phyloP scores from a whole-genome alignment of 1,140 invertebrate genomes.

The Nasonia longicornis region DNA sequence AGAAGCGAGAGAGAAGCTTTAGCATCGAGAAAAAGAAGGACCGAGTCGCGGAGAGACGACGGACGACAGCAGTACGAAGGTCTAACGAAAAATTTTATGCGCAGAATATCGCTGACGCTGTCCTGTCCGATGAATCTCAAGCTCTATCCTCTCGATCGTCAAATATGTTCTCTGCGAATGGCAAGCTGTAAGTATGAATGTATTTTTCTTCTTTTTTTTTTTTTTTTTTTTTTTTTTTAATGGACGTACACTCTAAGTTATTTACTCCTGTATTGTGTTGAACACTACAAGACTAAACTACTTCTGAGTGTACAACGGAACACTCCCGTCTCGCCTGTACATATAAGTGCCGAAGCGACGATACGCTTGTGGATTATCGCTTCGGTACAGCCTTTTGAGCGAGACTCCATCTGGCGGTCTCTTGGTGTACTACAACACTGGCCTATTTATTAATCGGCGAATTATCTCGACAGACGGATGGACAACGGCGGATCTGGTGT shows the following conservation, averaged over 20 bases:
- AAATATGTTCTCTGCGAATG: constrained; percentile 92
- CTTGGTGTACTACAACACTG: too few relatives aligned
- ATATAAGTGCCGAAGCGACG: not conserved
- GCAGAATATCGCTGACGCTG: constrained; percentile 90
- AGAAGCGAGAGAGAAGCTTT: too few relatives aligned
- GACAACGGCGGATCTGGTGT: constrained; percentile 94
- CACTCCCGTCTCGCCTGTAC: not conserved
- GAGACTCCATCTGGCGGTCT: not conserved
- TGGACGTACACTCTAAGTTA: too few relatives aligned
- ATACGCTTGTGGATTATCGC: not conserved
- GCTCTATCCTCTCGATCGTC: constrained; percentile 93
- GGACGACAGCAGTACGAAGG: not conserved
- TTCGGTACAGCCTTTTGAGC: not conserved
- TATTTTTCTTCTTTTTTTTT: not conserved
- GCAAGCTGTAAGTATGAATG: constrained; percentile 88
- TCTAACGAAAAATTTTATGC: constrained; percentile 52
- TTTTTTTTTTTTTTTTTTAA: not conserved
- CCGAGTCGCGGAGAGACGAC: too few relatives aligned
- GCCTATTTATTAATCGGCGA: too few relatives aligned
- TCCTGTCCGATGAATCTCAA: constrained; percentile 97
- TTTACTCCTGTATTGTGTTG: too few relatives aligned
- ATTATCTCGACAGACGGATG: constrained; percentile 81
- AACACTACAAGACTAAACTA: too few relatives aligned
- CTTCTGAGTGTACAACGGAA: not conserved
- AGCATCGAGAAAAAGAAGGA: too few relatives aligned